Evolutionary conservation across 2,888 invertebrate species (phyloP).

Genomic region (Caenorhabditis parvicauda): DNA sequence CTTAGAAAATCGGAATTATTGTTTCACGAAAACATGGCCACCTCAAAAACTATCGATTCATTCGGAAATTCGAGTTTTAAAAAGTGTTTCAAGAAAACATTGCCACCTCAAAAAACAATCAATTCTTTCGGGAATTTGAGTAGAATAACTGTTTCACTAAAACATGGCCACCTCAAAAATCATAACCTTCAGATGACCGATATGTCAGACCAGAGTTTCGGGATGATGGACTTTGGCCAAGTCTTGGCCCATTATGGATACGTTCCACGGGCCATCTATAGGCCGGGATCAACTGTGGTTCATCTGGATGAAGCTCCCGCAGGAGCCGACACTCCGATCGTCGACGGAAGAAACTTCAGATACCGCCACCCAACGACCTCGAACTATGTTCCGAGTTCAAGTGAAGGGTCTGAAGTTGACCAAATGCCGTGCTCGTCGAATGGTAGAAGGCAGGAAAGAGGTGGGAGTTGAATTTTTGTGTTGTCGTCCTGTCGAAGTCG

Average conservation of each 20-base stretch:
- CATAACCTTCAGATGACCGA: neutral
- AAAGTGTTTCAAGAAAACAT: neutral
- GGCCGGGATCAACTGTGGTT: conserved; percentile 23
- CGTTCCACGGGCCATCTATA: conserved; percentile 48
- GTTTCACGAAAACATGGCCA: neutral
- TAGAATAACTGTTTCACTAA: no score
- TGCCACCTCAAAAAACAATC: neutral
- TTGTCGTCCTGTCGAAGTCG: no score
- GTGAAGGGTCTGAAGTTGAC: no score
- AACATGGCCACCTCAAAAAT: neutral
- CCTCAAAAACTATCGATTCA: neutral
- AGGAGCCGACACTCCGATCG: neutral
- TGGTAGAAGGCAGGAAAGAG: no score
- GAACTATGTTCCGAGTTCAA: no score
- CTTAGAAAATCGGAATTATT: no score
- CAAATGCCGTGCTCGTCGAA: no score
- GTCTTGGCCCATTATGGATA: conserved; percentile 45
- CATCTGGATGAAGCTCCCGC: conserved; percentile 6
- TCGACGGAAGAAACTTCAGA: neutral
- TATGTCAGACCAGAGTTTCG: conserved; percentile 6
- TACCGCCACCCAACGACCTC: neutral
- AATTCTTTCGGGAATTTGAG: no score
- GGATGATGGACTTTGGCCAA: conserved; percentile 29
- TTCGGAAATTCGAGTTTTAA: no score
- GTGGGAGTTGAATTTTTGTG: no score